A percentile compares a stretch with the other conserved stretches of the same genome.
Evolutionary conservation across 1,140 invertebrate species (phyloP).

Genomic region (Hesperophylax magnus): DNA sequence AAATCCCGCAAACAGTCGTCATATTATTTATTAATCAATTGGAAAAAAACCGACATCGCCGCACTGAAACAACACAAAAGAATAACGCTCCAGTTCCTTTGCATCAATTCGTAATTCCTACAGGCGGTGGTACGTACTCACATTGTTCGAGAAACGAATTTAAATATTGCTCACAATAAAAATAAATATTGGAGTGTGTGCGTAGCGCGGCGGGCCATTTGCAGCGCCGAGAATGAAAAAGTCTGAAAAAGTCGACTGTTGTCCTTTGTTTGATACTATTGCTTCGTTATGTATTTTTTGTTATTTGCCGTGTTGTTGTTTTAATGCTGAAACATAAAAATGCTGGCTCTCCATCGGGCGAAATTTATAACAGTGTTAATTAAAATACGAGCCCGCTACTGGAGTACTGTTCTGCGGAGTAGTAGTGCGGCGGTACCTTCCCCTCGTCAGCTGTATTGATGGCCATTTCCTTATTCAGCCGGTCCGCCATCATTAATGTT

Average conservation of each 20-base stretch:
- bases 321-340: constrained; percentile 48
- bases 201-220: constrained; percentile 25
- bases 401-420: neutral
- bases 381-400: constrained; percentile 48
- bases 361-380: constrained; percentile 57
- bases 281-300: constrained; percentile 41
- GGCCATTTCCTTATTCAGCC: neutral
- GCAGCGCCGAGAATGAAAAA: constrained; percentile 32
- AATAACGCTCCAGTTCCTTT: constrained; percentile 27
- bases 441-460: neutral
- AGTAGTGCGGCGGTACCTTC: neutral
- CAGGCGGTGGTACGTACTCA: neutral
- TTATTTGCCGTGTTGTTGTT: constrained; percentile 37
- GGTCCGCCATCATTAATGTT: too few relatives aligned
- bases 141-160: constrained; percentile 37
- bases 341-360: constrained; percentile 50
- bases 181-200: constrained; percentile 31
- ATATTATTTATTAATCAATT: constrained; percentile 1
- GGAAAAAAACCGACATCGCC: constrained; percentile 14
- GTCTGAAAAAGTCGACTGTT: constrained; percentile 30
- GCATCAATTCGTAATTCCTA: constrained; percentile 32
- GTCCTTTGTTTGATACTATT: constrained; percentile 52
- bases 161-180: constrained; percentile 38
- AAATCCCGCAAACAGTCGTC: too few relatives aligned
- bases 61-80: constrained; percentile 22